A percentile compares a stretch with the other conserved stretches of the same genome.
Conservation (phyloP, 2,797 vertebrate genomes). For the Pogoniulus pusillus region DNA sequence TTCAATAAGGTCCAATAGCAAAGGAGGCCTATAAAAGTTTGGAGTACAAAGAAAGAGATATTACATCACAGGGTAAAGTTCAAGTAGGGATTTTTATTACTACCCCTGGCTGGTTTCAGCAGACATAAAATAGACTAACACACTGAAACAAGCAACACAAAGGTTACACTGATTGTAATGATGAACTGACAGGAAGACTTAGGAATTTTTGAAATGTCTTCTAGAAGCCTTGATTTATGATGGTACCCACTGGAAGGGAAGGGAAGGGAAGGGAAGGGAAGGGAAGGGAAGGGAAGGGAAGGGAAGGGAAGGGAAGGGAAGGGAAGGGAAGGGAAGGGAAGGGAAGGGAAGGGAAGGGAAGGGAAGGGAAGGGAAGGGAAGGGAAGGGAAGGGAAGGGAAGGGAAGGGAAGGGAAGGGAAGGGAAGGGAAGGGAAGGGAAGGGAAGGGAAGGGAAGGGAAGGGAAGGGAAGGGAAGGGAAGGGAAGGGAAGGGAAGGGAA, state of each 20-base stretch:
- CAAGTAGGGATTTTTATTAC: not conserved
- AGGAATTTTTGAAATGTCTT: not conserved
- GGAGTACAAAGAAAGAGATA: constrained; percentile 49
- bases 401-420: not conserved
- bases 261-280: not conserved
- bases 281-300: not conserved
- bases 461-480: too few species aligned
- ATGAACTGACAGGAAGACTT: not conserved
- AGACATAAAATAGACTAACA: not conserved
- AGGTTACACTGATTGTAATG: not conserved
- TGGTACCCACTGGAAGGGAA: not conserved
- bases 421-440: not conserved
- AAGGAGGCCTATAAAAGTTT: constrained; percentile 41
- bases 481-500: too few species aligned
- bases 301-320: too few species aligned
- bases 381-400: too few species aligned
- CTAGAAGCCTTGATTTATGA: not conserved
- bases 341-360: too few species aligned
- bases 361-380: too few species aligned
- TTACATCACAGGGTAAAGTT: constrained; percentile 7
- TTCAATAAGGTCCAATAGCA: constrained; percentile 43
- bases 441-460: too few species aligned
- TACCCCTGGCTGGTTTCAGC: not conserved
- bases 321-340: too few species aligned
- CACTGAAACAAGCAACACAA: not conserved